Percentiles rank a stretch among this genome's conserved stretches.
Evolutionary conservation across 2,797 vertebrate species (phyloP).

Genomic region (Spatula versicolor): DNA sequence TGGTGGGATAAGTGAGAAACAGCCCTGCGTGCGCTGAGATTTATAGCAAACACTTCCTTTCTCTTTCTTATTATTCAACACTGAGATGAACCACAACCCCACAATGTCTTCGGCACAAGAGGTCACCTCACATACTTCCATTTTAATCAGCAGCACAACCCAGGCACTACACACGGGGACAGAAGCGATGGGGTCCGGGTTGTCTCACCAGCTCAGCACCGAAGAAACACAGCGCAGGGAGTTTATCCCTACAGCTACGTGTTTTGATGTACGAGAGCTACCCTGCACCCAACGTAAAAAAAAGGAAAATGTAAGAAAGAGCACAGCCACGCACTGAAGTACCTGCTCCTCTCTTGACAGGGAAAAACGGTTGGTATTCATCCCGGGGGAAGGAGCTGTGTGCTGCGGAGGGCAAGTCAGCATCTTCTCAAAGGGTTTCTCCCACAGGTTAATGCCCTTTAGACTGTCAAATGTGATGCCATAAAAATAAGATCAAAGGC

Average conservation of each 20-base stretch:
- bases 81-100: constrained; percentile 37
- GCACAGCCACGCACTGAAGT: not conserved
- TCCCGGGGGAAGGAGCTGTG: not conserved
- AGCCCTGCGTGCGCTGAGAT: not conserved
- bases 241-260: not conserved
- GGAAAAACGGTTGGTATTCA: not conserved
- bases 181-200: not conserved
- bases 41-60: constrained; percentile 58
- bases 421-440: constrained; percentile 35
- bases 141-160: not conserved
- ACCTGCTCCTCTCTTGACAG: not conserved
- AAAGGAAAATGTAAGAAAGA: not conserved
- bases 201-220: not conserved
- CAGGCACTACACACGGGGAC: not conserved
- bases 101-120: not conserved
- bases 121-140: not conserved
- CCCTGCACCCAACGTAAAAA: not conserved
- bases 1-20: constrained; percentile 40
- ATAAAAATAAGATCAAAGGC: constrained; percentile 66
- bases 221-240: rapidly evolving
- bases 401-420: not conserved
- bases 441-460: constrained; percentile 61
- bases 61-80: constrained; percentile 61
- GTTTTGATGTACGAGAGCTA: not conserved
- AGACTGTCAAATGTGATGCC: constrained; percentile 50